phyloP scores from a whole-genome alignment of 2,888 invertebrate genomes.

The Nemotelus pantherinus region DNA sequence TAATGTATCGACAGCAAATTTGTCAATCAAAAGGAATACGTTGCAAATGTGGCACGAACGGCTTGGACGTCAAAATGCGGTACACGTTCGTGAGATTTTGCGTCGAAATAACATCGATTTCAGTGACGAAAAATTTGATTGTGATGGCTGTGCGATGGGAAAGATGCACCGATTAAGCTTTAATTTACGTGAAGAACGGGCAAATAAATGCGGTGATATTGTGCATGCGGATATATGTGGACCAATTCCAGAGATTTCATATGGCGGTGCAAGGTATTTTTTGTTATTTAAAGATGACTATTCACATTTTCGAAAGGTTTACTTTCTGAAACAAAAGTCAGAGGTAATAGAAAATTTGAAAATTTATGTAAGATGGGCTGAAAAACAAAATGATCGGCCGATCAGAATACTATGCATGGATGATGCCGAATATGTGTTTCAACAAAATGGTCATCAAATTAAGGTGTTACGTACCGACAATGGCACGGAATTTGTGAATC shows the following conservation, averaged over 20 bases:
- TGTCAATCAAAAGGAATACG: constrained; percentile 24
- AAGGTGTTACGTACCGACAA: constrained; percentile 36
- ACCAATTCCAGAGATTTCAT: constrained; percentile 26
- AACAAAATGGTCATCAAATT: neutral
- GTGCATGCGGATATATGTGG: constrained; percentile 43
- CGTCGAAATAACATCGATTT: constrained; percentile 35
- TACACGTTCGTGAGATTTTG: constrained; percentile 49
- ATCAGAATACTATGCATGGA: neutral
- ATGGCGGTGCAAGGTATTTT: constrained; percentile 42
- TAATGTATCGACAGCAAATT: neutral
- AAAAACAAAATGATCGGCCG: constrained; percentile 16
- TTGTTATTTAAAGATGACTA: constrained; percentile 34
- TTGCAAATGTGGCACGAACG: constrained; percentile 51
- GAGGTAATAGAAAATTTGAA: constrained; percentile 25
- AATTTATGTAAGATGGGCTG: constrained; percentile 8
- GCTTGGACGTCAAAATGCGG: constrained; percentile 50
- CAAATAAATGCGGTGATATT: constrained; percentile 16
- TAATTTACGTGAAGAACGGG: neutral
- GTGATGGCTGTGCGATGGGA: constrained; percentile 47
- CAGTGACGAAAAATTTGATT: constrained; percentile 43
- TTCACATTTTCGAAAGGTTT: constrained; percentile 41
- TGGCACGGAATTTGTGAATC: constrained; percentile 53
- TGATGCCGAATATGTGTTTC: neutral
- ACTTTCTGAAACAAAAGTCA: constrained; percentile 44
- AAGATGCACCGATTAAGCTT: constrained; percentile 25